Conservation (phyloP, 2,113 vertebrate genomes). For the Climacteris rufus region DNA sequence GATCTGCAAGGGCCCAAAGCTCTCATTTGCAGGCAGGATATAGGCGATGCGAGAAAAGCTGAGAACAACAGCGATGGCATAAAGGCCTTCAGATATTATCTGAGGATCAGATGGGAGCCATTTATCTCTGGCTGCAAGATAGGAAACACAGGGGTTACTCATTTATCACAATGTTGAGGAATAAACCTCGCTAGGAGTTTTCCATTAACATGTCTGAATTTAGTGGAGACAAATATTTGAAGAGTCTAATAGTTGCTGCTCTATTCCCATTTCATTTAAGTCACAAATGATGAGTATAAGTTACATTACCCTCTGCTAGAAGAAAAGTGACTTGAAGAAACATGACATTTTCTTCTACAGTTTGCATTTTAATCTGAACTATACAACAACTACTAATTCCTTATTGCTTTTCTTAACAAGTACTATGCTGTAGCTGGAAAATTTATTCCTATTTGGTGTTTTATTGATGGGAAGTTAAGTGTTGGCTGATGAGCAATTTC, state of each 20-base stretch:
- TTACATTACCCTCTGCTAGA: not conserved
- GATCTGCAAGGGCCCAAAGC: constrained; percentile 90
- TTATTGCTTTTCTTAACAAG: not conserved
- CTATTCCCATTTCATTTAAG: not conserved
- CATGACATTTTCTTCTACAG: not conserved
- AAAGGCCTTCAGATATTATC: constrained; percentile 90
- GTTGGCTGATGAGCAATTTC: not conserved
- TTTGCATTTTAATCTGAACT: not conserved
- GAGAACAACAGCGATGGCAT: constrained; percentile 87
- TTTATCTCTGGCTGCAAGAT: constrained; percentile 84
- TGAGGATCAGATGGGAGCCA: constrained; percentile 91
- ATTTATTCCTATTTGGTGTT: not conserved
- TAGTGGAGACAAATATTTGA: not conserved
- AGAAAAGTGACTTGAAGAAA: not conserved
- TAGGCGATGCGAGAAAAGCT: constrained; percentile 89
- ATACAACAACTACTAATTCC: not conserved
- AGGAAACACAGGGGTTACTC: constrained; percentile 1
- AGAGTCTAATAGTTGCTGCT: not conserved
- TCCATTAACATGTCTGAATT: not conserved
- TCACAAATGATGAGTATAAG: not conserved
- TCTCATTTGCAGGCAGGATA: constrained; percentile 90
- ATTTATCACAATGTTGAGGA: not conserved
- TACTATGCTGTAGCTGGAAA: not conserved
- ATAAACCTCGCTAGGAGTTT: not conserved
- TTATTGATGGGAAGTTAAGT: not conserved